These are phyloP conservation scores for Hippolais icterina DNA, from an alignment of 2,113 vertebrate genomes.

Conservation along the genomic window DNA sequence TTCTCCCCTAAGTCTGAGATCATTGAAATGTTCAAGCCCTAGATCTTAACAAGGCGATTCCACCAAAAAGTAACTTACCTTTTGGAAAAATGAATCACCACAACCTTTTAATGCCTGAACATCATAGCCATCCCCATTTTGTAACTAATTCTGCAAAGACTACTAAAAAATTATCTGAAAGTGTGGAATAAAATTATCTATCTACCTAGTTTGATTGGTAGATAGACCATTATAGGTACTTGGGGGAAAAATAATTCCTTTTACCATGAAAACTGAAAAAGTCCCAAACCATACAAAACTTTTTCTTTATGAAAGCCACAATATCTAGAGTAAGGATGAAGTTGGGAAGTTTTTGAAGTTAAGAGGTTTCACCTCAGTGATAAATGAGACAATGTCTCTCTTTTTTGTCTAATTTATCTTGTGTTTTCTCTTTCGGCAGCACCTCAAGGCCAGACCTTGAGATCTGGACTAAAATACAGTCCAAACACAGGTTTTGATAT, in stretches of 20 bases:
- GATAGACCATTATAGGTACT: background rate
- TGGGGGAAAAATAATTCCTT: background rate
- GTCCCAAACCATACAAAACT: background rate
- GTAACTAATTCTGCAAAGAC: background rate
- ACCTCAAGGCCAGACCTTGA: background rate
- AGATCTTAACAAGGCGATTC: background rate
- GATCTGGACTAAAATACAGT: background rate
- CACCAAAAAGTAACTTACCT: background rate
- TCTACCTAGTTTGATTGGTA: background rate
- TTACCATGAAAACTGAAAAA: background rate
- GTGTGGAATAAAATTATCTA: background rate
- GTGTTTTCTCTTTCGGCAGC: background rate
- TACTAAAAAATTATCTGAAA: background rate
- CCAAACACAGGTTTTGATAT: background rate
- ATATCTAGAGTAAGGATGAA: background rate
- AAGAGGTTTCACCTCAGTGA: background rate
- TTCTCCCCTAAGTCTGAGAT: background rate
- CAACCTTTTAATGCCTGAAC: background rate
- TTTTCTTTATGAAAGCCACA: background rate
- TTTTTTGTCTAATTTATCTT: background rate
- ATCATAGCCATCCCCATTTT: background rate
- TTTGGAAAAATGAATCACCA: no score
- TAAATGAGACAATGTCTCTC: background rate
- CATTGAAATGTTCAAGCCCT: background rate
- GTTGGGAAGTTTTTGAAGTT: background rate